A percentile compares a stretch with the other conserved stretches of the same genome.
Evolutionary conservation across 1,140 invertebrate genomes (phyloP).

Genomic region (Dendroctonus valens): DNA sequence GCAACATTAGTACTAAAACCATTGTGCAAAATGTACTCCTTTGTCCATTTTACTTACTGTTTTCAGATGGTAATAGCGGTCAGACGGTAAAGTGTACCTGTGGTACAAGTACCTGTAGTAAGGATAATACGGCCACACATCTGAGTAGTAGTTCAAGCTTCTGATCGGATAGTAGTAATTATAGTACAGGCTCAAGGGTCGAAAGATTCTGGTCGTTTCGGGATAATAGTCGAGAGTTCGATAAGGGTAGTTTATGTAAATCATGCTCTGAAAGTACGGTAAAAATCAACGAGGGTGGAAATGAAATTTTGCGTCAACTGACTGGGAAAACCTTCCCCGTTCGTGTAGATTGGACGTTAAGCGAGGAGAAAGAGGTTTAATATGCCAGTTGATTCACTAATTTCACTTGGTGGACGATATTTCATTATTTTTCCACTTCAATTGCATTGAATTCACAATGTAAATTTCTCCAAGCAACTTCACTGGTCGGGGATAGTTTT

Average conservation of each 20-base stretch:
- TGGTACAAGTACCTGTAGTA: constrained; percentile 37
- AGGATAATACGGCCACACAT: constrained; percentile 36
- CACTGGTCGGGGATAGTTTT: background rate
- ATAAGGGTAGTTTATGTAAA: constrained; percentile 35
- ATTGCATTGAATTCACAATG: background rate
- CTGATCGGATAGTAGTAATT: constrained; percentile 36
- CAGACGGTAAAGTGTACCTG: constrained; percentile 35
- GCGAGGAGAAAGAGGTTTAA: no score
- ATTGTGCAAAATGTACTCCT: no score
- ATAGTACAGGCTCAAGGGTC: constrained; percentile 34
- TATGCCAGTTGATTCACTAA: no score
- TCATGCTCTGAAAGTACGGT: constrained; percentile 30
- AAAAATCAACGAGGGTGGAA: no score
- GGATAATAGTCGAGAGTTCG: constrained; percentile 36
- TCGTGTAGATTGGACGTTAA: no score
- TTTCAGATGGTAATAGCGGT: constrained; percentile 35
- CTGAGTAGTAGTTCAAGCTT: constrained; percentile 33
- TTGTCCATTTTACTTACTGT: constrained; percentile 28
- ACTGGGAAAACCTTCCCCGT: no score
- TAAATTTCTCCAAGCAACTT: background rate
- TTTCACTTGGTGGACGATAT: no score
- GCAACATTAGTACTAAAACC: no score
- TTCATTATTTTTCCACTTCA: no score
- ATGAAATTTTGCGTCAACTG: no score
- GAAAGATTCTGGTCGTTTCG: constrained; percentile 31